Conservation (phyloP, 1,140 invertebrate genomes). For the Procambarus clarkii region DNA sequence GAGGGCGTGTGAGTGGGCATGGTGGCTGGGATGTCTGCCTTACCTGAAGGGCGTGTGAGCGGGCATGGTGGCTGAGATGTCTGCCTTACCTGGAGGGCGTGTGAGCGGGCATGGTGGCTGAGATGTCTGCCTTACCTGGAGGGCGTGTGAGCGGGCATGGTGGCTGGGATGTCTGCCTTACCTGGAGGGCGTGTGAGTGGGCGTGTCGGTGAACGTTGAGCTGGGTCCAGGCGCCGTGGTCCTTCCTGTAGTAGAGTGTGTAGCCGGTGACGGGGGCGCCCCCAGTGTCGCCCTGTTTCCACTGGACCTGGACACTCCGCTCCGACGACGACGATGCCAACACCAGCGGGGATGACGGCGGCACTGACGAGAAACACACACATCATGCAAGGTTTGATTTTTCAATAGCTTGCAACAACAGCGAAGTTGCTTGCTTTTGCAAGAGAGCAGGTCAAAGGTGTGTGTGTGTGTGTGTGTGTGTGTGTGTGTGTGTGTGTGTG, state of each 20-base stretch:
- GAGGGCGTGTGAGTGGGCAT: slow-evolving; percentile 25
- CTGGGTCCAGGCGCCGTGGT: slow-evolving; percentile 68
- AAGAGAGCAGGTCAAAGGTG: no score
- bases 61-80: background rate
- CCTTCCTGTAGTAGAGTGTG: slow-evolving; percentile 73
- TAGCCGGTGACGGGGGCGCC: slow-evolving; percentile 75
- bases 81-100: background rate
- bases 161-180: background rate
- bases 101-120: no score
- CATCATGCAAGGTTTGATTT: background rate
- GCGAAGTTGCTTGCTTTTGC: no score
- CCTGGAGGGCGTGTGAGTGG: slow-evolving; percentile 40
- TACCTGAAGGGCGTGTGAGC: no score
- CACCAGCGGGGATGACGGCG: slow-evolving; percentile 64
- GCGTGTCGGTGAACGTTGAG: slow-evolving; percentile 57
- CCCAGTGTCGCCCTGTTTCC: slow-evolving; percentile 79
- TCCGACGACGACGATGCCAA: slow-evolving; percentile 67
- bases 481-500: no score
- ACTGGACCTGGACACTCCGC: slow-evolving; percentile 74
- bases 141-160: background rate
- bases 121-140: background rate
- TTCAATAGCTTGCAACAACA: no score
- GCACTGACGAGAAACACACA: slow-evolving; percentile 23
- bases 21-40: no score
- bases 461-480: no score